Base-by-base conservation (phyloP, 1,140 invertebrate genomes). In the Listronotus bonariensis region DNA sequence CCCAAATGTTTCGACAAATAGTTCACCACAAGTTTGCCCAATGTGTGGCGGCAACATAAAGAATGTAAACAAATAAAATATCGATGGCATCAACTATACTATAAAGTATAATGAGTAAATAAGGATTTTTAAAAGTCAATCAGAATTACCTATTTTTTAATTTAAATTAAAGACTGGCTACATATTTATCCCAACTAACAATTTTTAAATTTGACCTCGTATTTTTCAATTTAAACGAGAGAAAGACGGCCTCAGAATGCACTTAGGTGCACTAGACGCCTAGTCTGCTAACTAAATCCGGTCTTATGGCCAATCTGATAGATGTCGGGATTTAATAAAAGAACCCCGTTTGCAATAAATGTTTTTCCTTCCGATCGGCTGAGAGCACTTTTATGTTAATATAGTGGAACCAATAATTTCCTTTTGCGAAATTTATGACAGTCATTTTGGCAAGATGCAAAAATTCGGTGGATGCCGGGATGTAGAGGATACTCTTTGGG, bases 271-370 rank as follows among this genome's bases (percentile, higher is more conserved):
- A 73, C 58, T 70, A 73, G 72, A 72, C 72, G 71, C 72, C 70
- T 73, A 68, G 63, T 62, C 69, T 65, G 54, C 67, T 57, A 61
- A 55, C 59, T 62, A 68, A 72, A 74, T 73, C 71, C 71, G 40
- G 18, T 54, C 64, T 71, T 73, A 69, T 67, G 68, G 63, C 49
- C 64, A 57, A 66, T 67, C 61, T 74, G 73, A 74, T 74, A 66
- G 71, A 74, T 74, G 68, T 68, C 54, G 58, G 71, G 73, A 73
- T 74, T 74, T 74, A 74, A 71, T 69, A 74, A 74, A 72, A 60
- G 62, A 59, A 59, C 65, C 68, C 65, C 66, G 64, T 52, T 71
- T 66, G 67, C 71, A 70, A 72, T 72, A 72, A 74, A 67, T 70
- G 68, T 59, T 72, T 71, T 72, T 71, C 66, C 53, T 52, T 70